Conservation (phyloP, 2,888 invertebrate species). For the Cataglyphis altisquamis region DNA sequence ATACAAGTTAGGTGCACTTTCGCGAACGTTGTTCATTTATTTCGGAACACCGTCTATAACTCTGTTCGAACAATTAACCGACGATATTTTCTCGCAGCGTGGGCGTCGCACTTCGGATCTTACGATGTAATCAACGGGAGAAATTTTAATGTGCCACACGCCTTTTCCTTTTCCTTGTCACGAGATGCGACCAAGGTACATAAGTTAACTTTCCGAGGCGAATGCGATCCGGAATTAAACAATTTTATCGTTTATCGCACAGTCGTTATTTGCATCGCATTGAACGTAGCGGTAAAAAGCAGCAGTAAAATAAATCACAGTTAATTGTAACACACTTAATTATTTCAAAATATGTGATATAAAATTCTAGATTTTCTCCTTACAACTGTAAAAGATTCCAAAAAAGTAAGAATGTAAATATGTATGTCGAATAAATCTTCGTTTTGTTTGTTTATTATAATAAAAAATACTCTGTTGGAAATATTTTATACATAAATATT, state of each 20-base stretch:
- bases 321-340: background rate
- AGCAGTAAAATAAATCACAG: constrained; percentile 8
- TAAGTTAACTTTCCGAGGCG: constrained; percentile 15
- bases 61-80: constrained; percentile 80
- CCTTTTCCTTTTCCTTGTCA: background rate
- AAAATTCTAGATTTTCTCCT: background rate
- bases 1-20: constrained; percentile 66
- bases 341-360: background rate
- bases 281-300: background rate
- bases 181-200: background rate
- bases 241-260: background rate
- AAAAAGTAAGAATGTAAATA: background rate
- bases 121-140: constrained; percentile 43
- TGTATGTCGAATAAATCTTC: background rate
- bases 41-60: constrained; percentile 75
- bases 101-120: constrained; percentile 60
- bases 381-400: background rate
- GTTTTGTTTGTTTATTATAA: background rate
- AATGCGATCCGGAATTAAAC: background rate
- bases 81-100: constrained; percentile 63
- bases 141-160: constrained; percentile 25
- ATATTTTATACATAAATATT: background rate
- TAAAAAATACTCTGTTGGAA: background rate
- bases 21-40: constrained; percentile 75
- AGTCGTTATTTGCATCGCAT: background rate